Conservation (phyloP, 2,888 invertebrate genomes). For the Diaperis boleti region DNA sequence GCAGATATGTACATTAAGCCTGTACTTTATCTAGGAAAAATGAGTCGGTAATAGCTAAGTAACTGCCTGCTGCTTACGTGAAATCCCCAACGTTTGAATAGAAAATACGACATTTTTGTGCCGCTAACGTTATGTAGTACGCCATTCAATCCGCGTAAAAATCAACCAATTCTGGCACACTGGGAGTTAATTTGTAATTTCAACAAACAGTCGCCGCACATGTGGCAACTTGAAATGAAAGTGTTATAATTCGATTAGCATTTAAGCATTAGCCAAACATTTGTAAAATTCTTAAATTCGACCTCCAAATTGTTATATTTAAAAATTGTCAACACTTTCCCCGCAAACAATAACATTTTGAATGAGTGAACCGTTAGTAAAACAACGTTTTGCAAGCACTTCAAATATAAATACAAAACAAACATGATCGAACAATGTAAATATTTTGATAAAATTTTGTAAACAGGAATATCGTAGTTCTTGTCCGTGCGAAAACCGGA, state of each 20-base stretch:
- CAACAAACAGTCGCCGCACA: slow-evolving; percentile 48
- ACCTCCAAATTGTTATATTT: too few relatives aligned
- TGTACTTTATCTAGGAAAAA: slow-evolving; percentile 33
- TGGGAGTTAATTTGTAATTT: slow-evolving; percentile 42
- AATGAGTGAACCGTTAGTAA: slow-evolving; percentile 16
- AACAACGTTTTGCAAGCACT: slow-evolving; percentile 30
- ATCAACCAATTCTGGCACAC: slow-evolving; percentile 34
- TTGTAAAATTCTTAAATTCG: slow-evolving; percentile 24
- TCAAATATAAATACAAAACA: slow-evolving; percentile 26
- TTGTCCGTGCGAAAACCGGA: neutral
- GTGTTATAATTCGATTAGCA: slow-evolving; percentile 53
- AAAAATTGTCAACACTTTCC: slow-evolving; percentile 22
- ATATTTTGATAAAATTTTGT: slow-evolving; percentile 35
- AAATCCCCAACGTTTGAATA: slow-evolving; percentile 31
- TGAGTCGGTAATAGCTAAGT: slow-evolving; percentile 8
- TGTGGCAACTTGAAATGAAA: slow-evolving; percentile 57
- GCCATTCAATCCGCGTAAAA: slow-evolving; percentile 6
- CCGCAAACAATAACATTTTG: slow-evolving; percentile 24
- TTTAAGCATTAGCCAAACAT: slow-evolving; percentile 46
- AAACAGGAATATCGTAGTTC: slow-evolving; percentile 27
- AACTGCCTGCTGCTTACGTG: slow-evolving; percentile 15
- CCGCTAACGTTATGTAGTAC: slow-evolving; percentile 9
- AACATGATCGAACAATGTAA: slow-evolving; percentile 39
- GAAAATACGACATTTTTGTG: slow-evolving; percentile 27
- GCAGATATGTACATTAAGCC: slow-evolving; percentile 11